phyloP scores from a whole-genome alignment of 2,113 vertebrate genomes.

The Neodon shergylaensis region DNA sequence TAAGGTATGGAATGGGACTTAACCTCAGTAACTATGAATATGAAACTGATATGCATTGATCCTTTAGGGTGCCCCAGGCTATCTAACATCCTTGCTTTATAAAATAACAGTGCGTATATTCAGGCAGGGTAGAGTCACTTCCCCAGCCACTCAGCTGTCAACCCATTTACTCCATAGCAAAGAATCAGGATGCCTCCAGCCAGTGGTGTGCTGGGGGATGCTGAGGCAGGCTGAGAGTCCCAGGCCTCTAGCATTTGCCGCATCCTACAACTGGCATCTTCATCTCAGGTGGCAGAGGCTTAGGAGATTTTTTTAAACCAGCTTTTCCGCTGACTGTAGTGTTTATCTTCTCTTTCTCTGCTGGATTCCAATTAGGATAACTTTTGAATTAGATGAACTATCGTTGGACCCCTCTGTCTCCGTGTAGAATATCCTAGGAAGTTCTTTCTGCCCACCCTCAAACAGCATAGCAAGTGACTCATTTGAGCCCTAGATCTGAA shows the following conservation, averaged over 20 bases:
- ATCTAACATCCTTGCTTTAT: not conserved
- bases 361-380: not conserved
- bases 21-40: not conserved
- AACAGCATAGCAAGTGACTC: not conserved
- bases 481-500: not conserved
- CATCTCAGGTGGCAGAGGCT: not conserved
- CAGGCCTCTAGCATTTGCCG: not conserved
- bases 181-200: slow-evolving; percentile 6
- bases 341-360: not conserved
- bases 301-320: not conserved
- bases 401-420: not conserved
- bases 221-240: not conserved
- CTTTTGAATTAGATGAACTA: not conserved
- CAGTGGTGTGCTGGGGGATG: too few relatives aligned
- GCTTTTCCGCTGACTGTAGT: not conserved
- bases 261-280: not conserved
- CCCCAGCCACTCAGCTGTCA: not conserved
- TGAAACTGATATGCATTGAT: not conserved
- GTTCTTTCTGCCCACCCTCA: not conserved
- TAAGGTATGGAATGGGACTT: not conserved
- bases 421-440: not conserved
- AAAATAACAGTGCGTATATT: not conserved
- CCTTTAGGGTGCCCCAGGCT: not conserved
- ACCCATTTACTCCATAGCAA: not conserved
- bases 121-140: not conserved